phyloP scores from a whole-genome alignment of 1,140 invertebrate species.

The Chrysopa pallens region DNA sequence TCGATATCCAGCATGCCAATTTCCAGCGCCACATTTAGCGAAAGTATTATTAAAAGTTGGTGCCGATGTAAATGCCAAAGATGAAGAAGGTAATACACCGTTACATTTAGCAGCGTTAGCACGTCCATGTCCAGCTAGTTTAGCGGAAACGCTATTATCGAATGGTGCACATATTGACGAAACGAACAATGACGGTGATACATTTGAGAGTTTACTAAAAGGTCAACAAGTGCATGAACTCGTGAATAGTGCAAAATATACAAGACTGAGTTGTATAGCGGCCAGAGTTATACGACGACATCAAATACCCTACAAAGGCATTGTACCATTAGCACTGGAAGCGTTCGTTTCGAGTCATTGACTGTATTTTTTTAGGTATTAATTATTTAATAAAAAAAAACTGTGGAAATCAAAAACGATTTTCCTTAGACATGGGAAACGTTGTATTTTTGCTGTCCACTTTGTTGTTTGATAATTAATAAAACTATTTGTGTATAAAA shows the following conservation, averaged over 20 bases:
- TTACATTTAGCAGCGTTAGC: slow-evolving; percentile 54
- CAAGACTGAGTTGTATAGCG: slow-evolving; percentile 61
- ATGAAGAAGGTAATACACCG: slow-evolving; percentile 64
- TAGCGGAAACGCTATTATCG: slow-evolving; percentile 50
- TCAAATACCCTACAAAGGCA: slow-evolving; percentile 36
- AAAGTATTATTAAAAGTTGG: slow-evolving; percentile 65
- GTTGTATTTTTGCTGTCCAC: no score
- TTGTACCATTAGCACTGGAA: slow-evolving; percentile 34
- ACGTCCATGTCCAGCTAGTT: slow-evolving; percentile 39
- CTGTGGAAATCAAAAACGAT: no score
- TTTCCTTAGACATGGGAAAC: no score
- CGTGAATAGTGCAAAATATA: slow-evolving; percentile 63
- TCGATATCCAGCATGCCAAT: slow-evolving; percentile 55
- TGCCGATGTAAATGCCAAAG: slow-evolving; percentile 54
- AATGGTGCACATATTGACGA: slow-evolving; percentile 74
- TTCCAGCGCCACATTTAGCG: slow-evolving; percentile 55
- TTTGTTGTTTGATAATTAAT: no score
- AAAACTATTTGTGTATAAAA: no score
- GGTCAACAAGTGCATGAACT: slow-evolving; percentile 39
- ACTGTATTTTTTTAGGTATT: no score
- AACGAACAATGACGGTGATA: slow-evolving; percentile 62
- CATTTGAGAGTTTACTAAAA: slow-evolving; percentile 49
- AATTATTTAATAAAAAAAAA: no score
- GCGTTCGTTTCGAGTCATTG: slow-evolving; percentile 32
- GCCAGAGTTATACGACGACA: slow-evolving; percentile 53